A percentile compares a stretch with the other conserved stretches of the same genome.
Evolutionary conservation across 2,797 vertebrate species (phyloP).

Genomic region (Orestias chungarensis): DNA sequence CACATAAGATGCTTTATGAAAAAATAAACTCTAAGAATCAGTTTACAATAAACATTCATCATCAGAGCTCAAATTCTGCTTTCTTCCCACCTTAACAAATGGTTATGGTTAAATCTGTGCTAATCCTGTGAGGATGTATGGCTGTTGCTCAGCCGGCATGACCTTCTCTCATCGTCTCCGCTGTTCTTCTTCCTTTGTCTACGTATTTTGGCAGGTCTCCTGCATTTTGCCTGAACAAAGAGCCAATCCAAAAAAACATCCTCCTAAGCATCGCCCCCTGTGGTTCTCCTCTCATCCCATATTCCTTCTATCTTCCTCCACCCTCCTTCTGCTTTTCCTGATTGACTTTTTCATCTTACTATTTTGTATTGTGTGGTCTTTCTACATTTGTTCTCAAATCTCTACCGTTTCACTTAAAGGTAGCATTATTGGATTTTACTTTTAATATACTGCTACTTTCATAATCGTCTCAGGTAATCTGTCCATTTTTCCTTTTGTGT

Average conservation of each 20-base stretch:
- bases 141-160: constrained; percentile 41
- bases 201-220: constrained; percentile 46
- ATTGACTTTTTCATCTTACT: constrained; percentile 21
- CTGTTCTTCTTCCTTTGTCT: constrained; percentile 51
- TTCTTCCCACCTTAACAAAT: constrained; percentile 22
- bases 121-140: constrained; percentile 16
- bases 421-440: constrained; percentile 5
- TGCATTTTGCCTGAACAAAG: constrained; percentile 56
- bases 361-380: constrained; percentile 9
- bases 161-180: constrained; percentile 65
- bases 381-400: constrained; percentile 11
- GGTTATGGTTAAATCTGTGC: constrained; percentile 21
- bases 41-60: not conserved
- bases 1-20: constrained; percentile 1
- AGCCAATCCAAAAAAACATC: constrained; percentile 47
- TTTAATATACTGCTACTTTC: not conserved
- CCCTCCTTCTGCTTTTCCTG: constrained; percentile 16
- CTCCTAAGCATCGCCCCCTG: constrained; percentile 43
- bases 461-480: not conserved
- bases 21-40: not conserved
- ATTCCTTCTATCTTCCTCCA: constrained; percentile 23
- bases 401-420: constrained; percentile 16
- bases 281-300: constrained; percentile 38
- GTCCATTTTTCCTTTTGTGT: constrained; percentile 6
- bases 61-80: constrained; percentile 3